Percentiles rank a stretch among this genome's conserved stretches.
Evolutionary conservation across 2,888 invertebrate genomes (phyloP).

Genomic region (Charanyca ferruginea): DNA sequence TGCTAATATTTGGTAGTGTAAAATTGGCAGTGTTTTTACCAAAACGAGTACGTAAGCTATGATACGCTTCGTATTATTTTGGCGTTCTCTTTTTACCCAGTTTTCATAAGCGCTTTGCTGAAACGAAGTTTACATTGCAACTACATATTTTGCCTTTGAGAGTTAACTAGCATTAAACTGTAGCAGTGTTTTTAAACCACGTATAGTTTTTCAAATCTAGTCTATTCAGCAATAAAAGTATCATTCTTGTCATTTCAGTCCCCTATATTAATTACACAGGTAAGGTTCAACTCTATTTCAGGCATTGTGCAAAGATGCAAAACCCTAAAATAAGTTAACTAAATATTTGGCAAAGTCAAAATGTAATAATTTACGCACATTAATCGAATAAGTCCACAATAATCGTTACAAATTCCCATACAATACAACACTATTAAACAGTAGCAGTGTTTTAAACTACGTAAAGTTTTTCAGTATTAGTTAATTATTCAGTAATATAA

Average conservation of each 20-base stretch:
- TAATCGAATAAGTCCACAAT: slow-evolving; percentile 40
- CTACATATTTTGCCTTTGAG: slow-evolving; percentile 16
- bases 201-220: not conserved
- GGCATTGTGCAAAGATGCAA: too few relatives aligned
- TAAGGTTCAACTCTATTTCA: too few relatives aligned
- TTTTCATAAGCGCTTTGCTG: slow-evolving; percentile 15
- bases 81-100: not conserved
- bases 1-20: slow-evolving; percentile 51
- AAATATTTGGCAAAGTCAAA: not conserved
- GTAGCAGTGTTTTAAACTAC: too few relatives aligned
- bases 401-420: slow-evolving; percentile 60
- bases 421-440: slow-evolving; percentile 58
- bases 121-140: slow-evolving; percentile 16
- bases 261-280: too few relatives aligned
- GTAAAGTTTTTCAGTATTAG: too few relatives aligned
- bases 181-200: not conserved
- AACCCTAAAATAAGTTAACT: too few relatives aligned
- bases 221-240: too few relatives aligned
- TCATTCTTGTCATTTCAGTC: too few relatives aligned
- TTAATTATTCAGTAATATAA: too few relatives aligned
- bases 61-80: slow-evolving; percentile 9
- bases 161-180: not conserved
- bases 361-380: slow-evolving; percentile 30
- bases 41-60: slow-evolving; percentile 17
- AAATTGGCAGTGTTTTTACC: slow-evolving; percentile 39